Conservation (phyloP, 92 coral and sea anemone genomes). For the Bergia sp. region DNA sequence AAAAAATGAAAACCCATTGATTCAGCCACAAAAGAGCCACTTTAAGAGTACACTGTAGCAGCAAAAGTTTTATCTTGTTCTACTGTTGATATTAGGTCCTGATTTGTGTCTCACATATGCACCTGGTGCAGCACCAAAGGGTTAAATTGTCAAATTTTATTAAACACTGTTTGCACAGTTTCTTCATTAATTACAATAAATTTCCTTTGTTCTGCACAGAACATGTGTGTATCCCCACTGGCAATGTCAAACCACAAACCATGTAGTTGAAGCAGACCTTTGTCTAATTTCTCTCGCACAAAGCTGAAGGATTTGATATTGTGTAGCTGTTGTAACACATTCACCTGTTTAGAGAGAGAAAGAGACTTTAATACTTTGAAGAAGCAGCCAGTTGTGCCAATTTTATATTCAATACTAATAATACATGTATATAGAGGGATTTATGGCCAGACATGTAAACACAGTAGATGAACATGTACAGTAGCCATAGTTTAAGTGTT, state of each 20-base stretch:
- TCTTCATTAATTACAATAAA: conserved; percentile 68
- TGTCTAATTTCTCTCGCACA: conserved; percentile 58
- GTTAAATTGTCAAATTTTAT: neutral
- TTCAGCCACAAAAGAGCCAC: too few relatives aligned
- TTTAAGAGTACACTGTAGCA: neutral
- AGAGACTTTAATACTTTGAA: neutral
- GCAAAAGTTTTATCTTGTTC: neutral
- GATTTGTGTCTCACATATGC: neutral
- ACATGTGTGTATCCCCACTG: conserved; percentile 78
- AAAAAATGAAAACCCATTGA: too few relatives aligned
- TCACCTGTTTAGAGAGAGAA: conserved; percentile 52
- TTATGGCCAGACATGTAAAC: too few relatives aligned
- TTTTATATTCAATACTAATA: too few relatives aligned
- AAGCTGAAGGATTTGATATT: conserved; percentile 73
- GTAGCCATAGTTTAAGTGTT: too few relatives aligned
- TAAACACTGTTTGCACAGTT: conserved; percentile 50
- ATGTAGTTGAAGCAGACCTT: conserved; percentile 62
- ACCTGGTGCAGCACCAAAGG: neutral
- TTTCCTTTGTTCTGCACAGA: conserved; percentile 51
- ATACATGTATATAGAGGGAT: too few relatives aligned
- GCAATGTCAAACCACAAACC: conserved; percentile 87
- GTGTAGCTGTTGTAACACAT: conserved; percentile 81
- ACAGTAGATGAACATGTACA: too few relatives aligned
- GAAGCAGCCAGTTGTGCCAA: too few relatives aligned
- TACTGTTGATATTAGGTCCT: neutral